phyloP scores from a whole-genome alignment of 2,797 vertebrate species.

The Pterois miles region DNA sequence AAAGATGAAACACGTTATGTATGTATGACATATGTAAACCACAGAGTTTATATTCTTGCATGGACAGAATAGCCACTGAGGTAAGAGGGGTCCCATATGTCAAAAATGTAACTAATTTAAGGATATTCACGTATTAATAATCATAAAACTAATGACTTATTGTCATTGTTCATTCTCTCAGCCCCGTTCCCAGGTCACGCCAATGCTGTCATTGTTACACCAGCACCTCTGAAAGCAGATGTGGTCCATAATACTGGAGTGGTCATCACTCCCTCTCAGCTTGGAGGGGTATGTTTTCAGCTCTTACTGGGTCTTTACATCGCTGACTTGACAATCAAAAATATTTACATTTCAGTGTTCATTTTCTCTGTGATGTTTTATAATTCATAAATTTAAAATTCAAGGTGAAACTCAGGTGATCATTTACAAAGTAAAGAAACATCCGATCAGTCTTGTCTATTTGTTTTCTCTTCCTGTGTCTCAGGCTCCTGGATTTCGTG shows the following conservation, averaged over 20 bases:
- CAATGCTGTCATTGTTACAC: conserved; percentile 90
- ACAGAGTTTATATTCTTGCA: background rate
- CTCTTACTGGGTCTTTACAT: background rate
- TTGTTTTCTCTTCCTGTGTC: background rate
- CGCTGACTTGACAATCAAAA: background rate
- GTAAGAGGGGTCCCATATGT: background rate
- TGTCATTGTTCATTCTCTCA: conserved; percentile 55
- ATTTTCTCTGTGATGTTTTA: background rate
- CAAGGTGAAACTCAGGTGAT: background rate
- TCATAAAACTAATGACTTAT: background rate
- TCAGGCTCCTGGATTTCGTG: conserved; percentile 87
- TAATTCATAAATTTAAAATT: background rate
- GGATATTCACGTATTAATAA: background rate
- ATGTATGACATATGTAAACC: background rate
- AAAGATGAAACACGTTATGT: background rate
- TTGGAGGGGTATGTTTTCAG: conserved; percentile 84
- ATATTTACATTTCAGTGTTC: background rate
- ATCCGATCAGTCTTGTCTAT: background rate
- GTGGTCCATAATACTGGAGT: conserved; percentile 85
- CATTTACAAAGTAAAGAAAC: background rate
- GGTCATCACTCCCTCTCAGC: conserved; percentile 88
- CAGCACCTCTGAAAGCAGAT: conserved; percentile 89
- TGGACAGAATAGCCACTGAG: background rate
- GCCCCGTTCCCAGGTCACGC: conserved; percentile 87
- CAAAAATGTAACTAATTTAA: background rate